Evolutionary conservation across 2,888 invertebrate species (phyloP).

Genomic region (Frankliniella fusca): DNA sequence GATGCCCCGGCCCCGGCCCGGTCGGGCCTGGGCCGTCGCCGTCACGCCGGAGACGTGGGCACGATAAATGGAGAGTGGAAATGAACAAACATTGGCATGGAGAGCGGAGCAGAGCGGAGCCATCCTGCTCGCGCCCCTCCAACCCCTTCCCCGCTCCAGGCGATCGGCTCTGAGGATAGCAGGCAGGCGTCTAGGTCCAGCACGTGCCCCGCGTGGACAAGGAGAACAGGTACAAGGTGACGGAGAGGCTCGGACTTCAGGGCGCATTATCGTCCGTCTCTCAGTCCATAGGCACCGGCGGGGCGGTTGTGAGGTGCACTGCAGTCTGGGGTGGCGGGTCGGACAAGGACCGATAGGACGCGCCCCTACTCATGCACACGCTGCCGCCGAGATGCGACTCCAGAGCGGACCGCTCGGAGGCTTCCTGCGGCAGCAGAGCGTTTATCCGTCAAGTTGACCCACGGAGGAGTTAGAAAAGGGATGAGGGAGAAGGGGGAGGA

Average conservation of each 20-base stretch:
- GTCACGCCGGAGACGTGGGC: not conserved
- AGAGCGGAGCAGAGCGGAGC: not conserved
- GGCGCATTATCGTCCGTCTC: not conserved
- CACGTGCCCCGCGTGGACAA: not conserved
- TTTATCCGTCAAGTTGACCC: not conserved
- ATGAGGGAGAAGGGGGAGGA: no score
- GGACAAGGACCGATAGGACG: no score
- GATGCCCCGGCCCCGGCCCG: not conserved
- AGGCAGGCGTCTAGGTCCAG: not conserved
- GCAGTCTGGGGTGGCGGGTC: no score
- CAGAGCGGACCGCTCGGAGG: not conserved
- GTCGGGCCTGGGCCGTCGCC: not conserved
- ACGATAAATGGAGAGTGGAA: constrained; percentile 9
- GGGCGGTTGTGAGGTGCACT: no score
- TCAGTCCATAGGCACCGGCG: no score
- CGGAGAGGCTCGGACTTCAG: not conserved
- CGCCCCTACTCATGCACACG: no score
- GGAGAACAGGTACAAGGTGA: not conserved
- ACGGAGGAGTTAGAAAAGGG: not conserved
- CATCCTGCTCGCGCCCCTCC: no score
- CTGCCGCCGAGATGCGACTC: not conserved
- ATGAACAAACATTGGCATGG: constrained; percentile 17
- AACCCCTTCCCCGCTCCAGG: no score
- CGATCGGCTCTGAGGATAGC: not conserved
- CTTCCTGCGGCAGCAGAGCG: not conserved